Evolutionary conservation across 2,888 invertebrate species (phyloP).

Genomic region (Thera obeliscata): DNA sequence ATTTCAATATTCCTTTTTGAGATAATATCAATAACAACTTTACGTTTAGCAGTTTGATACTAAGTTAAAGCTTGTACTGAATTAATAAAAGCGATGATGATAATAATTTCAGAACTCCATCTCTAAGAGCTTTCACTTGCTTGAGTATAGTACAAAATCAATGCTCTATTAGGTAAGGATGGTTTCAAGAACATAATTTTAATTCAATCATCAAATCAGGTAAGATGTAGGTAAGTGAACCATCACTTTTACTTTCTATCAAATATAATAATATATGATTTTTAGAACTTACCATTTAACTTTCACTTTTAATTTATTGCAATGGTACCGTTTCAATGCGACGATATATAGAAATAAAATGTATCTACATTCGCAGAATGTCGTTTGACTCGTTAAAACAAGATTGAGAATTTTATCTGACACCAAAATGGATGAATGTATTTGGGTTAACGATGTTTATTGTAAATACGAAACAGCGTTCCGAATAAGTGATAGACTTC

Average conservation of each 20-base stretch:
- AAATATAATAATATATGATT: neutral
- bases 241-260: conserved; percentile 18
- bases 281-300: conserved; percentile 30
- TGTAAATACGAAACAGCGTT: conserved; percentile 49
- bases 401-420: conserved; percentile 46
- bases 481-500: conserved; percentile 51
- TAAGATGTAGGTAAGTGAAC: neutral
- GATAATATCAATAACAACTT: neutral
- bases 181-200: neutral
- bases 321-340: conserved; percentile 42
- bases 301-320: conserved; percentile 48
- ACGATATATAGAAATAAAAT: neutral
- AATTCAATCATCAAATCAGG: neutral
- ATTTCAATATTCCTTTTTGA: neutral
- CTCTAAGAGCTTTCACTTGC: too few relatives aligned
- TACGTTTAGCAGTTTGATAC: neutral
- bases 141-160: too few relatives aligned
- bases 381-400: conserved; percentile 46
- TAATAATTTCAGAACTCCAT: too few relatives aligned
- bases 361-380: conserved; percentile 42
- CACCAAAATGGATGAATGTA: conserved; percentile 52
- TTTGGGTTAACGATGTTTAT: conserved; percentile 64
- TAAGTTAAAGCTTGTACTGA: neutral
- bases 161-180: neutral
- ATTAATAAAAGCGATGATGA: neutral